These are phyloP conservation scores for Campoletis raptor DNA, from an alignment of 2,888 invertebrate genomes.

Conservation along the genomic window DNA sequence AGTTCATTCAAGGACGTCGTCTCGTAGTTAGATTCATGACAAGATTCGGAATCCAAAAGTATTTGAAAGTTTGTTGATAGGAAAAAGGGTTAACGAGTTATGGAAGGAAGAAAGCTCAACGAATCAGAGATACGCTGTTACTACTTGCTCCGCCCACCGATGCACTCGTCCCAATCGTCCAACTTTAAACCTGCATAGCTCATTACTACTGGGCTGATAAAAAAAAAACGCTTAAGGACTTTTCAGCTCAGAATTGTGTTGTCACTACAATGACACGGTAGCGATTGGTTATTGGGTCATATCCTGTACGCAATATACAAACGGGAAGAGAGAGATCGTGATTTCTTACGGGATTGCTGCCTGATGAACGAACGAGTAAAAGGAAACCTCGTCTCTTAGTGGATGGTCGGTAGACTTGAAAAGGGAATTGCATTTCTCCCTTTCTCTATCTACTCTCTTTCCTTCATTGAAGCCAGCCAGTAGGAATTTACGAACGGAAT, in stretches of 20 bases:
- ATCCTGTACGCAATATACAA: not conserved
- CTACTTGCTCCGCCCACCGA: not conserved
- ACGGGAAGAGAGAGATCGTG: constrained; percentile 36
- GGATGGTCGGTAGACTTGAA: constrained; percentile 56
- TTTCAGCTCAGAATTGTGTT: not conserved
- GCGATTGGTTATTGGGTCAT: not conserved
- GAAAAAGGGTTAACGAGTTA: not conserved
- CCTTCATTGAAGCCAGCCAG: constrained; percentile 36
- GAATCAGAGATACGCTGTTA: not conserved
- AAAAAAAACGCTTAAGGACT: not conserved
- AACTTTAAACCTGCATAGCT: not conserved
- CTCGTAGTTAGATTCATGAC: not conserved
- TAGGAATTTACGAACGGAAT: constrained; percentile 70
- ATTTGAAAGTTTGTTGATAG: constrained; percentile 1
- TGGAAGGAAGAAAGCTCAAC: not conserved
- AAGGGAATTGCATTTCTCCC: constrained; percentile 12
- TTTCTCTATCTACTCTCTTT: constrained; percentile 2
- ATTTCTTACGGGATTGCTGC: constrained; percentile 50
- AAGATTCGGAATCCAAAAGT: not conserved
- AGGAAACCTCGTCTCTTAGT: constrained; percentile 30
- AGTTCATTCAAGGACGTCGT: not conserved
- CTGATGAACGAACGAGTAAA: constrained; percentile 55
- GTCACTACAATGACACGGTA: not conserved
- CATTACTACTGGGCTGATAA: not conserved
- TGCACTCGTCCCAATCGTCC: not conserved